Percentiles rank a stretch among this genome's conserved stretches.
Conservation (phyloP, 1,140 invertebrate genomes). For the Tachypleus tridentatus region DNA sequence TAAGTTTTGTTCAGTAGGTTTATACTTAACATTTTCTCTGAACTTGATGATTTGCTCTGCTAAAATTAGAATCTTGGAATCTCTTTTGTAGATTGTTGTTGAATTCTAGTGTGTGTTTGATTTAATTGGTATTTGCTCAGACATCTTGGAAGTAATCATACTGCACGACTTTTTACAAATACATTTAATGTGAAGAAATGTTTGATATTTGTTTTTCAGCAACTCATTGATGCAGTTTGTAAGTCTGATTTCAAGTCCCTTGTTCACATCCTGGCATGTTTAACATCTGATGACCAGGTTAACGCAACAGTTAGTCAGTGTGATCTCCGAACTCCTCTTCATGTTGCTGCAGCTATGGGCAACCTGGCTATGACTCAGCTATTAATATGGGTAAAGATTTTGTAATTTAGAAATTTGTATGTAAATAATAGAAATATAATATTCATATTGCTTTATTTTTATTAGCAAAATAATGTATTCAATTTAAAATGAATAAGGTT, state of each 20-base stretch:
- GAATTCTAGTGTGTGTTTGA: not conserved
- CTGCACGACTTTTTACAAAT: not conserved
- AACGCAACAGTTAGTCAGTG: constrained; percentile 50
- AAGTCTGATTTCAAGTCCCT: constrained; percentile 44
- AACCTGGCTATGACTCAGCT: constrained; percentile 82
- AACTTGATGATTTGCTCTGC: not conserved
- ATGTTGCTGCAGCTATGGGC: constrained; percentile 76
- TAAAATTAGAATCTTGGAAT: not conserved
- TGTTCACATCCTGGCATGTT: constrained; percentile 40
- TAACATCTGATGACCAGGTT: constrained; percentile 38
- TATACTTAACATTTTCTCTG: too few relatives aligned
- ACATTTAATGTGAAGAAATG: not conserved
- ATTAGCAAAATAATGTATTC: too few relatives aligned
- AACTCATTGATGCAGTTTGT: constrained; percentile 63
- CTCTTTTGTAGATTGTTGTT: not conserved
- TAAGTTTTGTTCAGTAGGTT: too few relatives aligned
- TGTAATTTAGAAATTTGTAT: not conserved
- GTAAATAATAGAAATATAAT: too few relatives aligned
- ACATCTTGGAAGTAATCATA: too few relatives aligned
- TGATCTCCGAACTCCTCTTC: constrained; percentile 66
- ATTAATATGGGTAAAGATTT: constrained; percentile 68
- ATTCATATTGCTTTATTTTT: too few relatives aligned
- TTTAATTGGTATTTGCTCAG: not conserved
- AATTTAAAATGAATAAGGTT: too few relatives aligned
- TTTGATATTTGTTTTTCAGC: constrained; percentile 36